Percentiles rank a stretch among this genome's conserved stretches.
phyloP scores from a whole-genome alignment of 2,113 vertebrate species.

The Chloropsis hardwickii region DNA sequence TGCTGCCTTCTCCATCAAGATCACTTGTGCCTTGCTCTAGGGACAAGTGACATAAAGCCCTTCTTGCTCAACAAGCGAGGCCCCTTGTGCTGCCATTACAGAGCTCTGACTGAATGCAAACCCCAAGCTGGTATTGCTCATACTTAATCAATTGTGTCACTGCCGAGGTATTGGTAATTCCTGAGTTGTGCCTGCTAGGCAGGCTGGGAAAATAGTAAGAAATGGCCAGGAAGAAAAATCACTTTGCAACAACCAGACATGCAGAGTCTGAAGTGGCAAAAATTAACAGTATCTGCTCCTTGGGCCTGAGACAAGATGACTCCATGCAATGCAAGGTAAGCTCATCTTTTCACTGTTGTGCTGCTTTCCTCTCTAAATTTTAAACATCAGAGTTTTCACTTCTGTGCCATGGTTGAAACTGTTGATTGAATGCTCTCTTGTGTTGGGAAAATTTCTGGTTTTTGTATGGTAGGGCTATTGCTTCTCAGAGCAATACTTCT shows the following conservation, averaged over 20 bases:
- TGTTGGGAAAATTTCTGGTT: neutral
- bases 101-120: constrained; percentile 22
- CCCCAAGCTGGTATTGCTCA: constrained; percentile 30
- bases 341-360: neutral
- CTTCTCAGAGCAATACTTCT: neutral
- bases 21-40: constrained; percentile 27
- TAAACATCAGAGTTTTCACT: neutral
- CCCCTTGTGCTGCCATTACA: constrained; percentile 27
- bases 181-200: neutral
- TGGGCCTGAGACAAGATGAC: neutral
- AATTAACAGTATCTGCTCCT: neutral
- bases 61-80: neutral
- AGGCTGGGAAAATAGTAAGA: neutral
- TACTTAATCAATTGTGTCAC: constrained; percentile 33
- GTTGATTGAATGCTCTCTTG: neutral
- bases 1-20: neutral
- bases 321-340: neutral
- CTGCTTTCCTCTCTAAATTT: neutral
- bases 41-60: constrained; percentile 39
- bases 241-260: neutral
- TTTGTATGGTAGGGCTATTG: neutral
- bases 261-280: neutral
- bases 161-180: neutral
- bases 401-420: neutral
- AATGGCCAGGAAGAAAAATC: constrained; percentile 11